Percentiles rank a stretch among this genome's conserved stretches.
phyloP scores from a whole-genome alignment of 37 sponge, comb jelly and placozoan genomes.

The Agelas oroides region DNA sequence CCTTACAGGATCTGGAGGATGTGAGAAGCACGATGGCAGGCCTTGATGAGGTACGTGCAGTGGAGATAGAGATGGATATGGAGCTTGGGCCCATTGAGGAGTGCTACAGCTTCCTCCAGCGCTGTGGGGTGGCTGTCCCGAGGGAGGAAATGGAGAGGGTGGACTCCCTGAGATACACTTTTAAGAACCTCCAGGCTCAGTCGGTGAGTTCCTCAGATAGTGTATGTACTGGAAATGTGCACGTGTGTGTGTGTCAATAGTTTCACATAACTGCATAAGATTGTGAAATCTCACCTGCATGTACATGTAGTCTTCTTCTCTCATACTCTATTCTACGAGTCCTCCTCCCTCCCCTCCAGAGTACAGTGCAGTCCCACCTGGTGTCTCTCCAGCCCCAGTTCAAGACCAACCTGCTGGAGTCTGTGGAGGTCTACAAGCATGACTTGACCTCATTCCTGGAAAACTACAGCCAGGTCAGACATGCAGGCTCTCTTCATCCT shows the following conservation, averaged over 20 bases:
- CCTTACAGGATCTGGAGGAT: conserved; percentile 90
- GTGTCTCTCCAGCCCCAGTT: conserved; percentile 84
- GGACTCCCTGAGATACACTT: conserved; percentile 93
- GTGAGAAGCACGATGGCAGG: conserved; percentile 87
- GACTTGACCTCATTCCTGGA: conserved; percentile 62
- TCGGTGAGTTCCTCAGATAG: conserved; percentile 39
- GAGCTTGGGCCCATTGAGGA: conserved; percentile 91
- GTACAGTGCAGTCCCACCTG: conserved; percentile 76
- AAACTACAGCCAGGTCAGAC: conserved; percentile 55
- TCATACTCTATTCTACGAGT: too few species aligned
- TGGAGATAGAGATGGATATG: conserved; percentile 92
- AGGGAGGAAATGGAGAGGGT: conserved; percentile 93
- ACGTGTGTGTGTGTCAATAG: too few species aligned
- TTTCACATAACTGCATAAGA: too few species aligned
- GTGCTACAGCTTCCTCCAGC: conserved; percentile 88
- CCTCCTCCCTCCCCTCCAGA: conserved; percentile 3
- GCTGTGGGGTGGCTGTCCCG: conserved; percentile 78
- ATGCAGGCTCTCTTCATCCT: not conserved
- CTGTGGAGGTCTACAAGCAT: conserved; percentile 64
- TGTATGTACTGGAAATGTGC: too few species aligned
- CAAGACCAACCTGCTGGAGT: conserved; percentile 74
- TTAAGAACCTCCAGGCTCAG: conserved; percentile 79
- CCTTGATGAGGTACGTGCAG: conserved; percentile 80
- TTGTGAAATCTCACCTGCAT: too few species aligned
- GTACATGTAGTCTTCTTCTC: too few species aligned